Evolutionary conservation across 1,140 invertebrate genomes (phyloP).

Genomic region (Argopecten irradians): DNA sequence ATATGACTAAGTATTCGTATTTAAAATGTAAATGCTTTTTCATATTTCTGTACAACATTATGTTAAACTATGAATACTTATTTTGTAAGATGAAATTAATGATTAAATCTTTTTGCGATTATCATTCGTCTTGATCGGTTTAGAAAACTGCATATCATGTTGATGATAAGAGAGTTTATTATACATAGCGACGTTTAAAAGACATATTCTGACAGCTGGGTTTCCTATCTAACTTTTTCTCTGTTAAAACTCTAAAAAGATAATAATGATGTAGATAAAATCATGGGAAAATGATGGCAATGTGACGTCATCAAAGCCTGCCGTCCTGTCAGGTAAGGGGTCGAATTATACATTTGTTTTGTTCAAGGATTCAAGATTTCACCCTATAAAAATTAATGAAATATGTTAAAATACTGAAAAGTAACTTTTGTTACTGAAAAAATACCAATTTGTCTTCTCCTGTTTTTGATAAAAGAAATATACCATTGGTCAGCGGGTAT

Average conservation of each 20-base stretch:
- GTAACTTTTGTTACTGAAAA: no score
- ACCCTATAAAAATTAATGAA: no score
- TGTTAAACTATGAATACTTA: neutral
- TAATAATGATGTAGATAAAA: neutral
- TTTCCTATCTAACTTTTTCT: neutral
- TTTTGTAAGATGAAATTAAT: neutral
- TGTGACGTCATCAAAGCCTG: no score
- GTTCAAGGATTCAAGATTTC: no score
- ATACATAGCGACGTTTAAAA: neutral
- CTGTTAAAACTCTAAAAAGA: neutral
- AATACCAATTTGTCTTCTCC: no score
- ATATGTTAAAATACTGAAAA: no score
- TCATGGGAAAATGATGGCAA: neutral
- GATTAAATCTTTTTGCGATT: constrained; percentile 5
- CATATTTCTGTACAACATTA: neutral
- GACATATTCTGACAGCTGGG: neutral
- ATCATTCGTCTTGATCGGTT: neutral
- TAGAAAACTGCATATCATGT: neutral
- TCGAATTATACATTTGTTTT: no score
- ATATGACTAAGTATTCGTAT: neutral
- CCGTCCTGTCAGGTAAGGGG: no score
- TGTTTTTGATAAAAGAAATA: no score
- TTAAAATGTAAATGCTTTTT: neutral
- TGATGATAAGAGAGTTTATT: neutral
- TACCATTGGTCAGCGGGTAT: no score